phyloP scores from a whole-genome alignment of 2,113 vertebrate genomes.

The Macroglossus sobrinus region DNA sequence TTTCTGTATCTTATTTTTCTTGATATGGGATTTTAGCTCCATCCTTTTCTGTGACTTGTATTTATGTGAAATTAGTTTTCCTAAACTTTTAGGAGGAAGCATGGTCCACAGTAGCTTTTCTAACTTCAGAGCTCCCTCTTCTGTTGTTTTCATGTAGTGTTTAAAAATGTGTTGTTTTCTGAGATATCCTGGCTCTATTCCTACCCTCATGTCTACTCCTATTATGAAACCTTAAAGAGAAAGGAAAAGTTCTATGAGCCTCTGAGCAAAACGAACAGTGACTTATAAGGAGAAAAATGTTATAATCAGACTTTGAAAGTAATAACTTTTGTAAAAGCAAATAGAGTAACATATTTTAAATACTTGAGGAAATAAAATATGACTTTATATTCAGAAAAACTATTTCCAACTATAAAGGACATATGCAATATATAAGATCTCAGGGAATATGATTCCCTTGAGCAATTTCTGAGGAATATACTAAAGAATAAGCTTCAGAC shows the following conservation, averaged over 20 bases:
- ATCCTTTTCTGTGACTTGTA: background rate
- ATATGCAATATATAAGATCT: background rate
- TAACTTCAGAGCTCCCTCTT: slow-evolving; percentile 33
- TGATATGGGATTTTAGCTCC: background rate
- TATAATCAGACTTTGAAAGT: background rate
- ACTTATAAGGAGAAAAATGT: background rate
- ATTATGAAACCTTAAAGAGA: background rate
- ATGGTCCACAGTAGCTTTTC: background rate
- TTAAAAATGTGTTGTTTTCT: background rate
- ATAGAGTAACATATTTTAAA: background rate
- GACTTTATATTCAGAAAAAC: background rate
- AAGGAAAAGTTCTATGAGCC: background rate
- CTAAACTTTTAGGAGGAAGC: background rate
- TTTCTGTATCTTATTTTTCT: background rate
- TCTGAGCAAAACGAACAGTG: background rate
- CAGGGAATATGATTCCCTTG: background rate
- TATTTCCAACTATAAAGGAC: background rate
- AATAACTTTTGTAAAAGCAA: background rate
- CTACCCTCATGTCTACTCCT: background rate
- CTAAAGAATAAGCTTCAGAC: background rate
- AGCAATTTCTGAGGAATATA: background rate
- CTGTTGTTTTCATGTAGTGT: background rate
- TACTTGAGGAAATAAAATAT: background rate
- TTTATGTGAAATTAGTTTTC: background rate
- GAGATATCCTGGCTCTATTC: background rate